Base-by-base conservation (phyloP, 2,888 invertebrate genomes). In the Onthophagus sagittarius region DNA sequence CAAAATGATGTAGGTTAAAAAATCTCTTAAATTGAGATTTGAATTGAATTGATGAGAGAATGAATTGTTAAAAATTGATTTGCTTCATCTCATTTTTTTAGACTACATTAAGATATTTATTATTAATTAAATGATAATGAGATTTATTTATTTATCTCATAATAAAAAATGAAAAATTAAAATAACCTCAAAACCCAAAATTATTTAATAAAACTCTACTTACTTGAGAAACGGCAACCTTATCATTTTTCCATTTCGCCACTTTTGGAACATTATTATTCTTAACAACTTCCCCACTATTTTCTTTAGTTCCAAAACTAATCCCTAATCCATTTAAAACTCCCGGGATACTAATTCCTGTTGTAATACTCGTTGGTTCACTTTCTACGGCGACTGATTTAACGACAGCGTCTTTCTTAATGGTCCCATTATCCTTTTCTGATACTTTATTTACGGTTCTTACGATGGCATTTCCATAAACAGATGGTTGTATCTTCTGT, bases 241-340 rank as follows among this genome's bases (percentile, higher is more conserved):
- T 63, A 64, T 72, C 84, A 62, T 79, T 80, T 78, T 88, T 88
- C 88, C 88, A 88, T 77, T 87, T 88, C 39, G 87, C 87, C 65
- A 82, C 76, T 15, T 67, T 67, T 9, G 67, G n/a, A 31, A 31
- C 67, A 31, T 23, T 67, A n/a, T 67, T 67, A 67, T 15, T 67
- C 7, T 67, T 67, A 7, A 32, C 15, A 13, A 80, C 71, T 64
- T 82, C 79, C 62, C 83, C 79, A 14, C 79, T 77, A 39, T 78
- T 78, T 73, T 82, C 83, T 31, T 78, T 80, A 75, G 82, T 82
- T 11, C 75, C 77, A 39, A 80, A 82, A 15, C 85, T 81, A 77
- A 84, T 86, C 15, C 84, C 83, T 4, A 88, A 80, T 9, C 84
- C 82, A 62, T 82, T 83, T 33, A 88, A 78, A 63, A 87, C 82